Conservation (phyloP, 2,888 invertebrate genomes). For the Synanthedon tipuliformis region DNA sequence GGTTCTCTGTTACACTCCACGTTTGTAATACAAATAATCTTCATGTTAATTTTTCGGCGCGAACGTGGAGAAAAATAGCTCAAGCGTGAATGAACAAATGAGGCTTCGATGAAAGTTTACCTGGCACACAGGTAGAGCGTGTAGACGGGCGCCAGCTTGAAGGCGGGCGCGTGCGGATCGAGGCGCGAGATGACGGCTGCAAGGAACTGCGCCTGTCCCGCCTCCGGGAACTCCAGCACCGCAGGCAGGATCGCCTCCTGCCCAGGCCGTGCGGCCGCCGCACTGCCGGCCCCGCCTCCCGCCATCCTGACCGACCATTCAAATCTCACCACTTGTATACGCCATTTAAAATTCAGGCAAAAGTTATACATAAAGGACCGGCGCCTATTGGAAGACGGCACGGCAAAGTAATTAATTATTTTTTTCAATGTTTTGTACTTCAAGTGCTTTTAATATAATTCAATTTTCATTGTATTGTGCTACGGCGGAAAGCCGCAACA, state of each 20-base stretch:
- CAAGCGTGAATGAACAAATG: too few relatives aligned
- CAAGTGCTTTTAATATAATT: too few relatives aligned
- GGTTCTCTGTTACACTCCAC: too few relatives aligned
- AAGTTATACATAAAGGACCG: too few relatives aligned
- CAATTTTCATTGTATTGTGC: too few relatives aligned
- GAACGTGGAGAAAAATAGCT: neutral
- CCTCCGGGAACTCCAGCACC: constrained; percentile 93
- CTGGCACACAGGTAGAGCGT: constrained; percentile 94
- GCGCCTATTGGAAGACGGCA: too few relatives aligned
- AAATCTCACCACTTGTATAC: neutral
- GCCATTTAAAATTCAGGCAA: too few relatives aligned
- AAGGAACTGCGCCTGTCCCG: constrained; percentile 92
- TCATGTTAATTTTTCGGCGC: neutral
- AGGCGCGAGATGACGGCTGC: constrained; percentile 88
- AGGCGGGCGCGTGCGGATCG: constrained; percentile 89
- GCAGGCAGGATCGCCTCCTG: constrained; percentile 94
- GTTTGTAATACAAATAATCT: neutral
- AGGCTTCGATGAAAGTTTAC: constrained; percentile 24
- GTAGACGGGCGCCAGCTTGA: constrained; percentile 97
- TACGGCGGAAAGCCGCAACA: too few relatives aligned
- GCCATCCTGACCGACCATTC: constrained; percentile 24
- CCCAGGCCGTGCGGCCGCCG: constrained; percentile 61
- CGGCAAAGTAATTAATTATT: too few relatives aligned
- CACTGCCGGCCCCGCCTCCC: constrained; percentile 25
- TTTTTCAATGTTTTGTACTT: too few relatives aligned